Evolutionary conservation across 2,888 invertebrate species (phyloP).

Genomic region (Aleiodes alternator): DNA sequence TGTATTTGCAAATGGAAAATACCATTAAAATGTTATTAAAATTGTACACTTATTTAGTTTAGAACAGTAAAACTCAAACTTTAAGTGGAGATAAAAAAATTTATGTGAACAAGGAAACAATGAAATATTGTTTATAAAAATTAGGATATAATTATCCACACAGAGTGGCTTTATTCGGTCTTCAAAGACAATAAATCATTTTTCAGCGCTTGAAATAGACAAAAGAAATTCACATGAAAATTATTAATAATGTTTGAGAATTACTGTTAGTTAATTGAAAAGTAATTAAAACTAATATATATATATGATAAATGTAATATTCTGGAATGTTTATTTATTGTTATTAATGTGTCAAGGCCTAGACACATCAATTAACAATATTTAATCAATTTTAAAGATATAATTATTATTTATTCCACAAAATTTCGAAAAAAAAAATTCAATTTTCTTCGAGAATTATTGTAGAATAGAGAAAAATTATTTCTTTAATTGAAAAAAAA

Average conservation of each 20-base stretch:
- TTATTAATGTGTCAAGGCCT: constrained; percentile 64
- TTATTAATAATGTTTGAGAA: constrained; percentile 62
- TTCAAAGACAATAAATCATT: constrained; percentile 65
- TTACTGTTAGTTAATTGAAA: constrained; percentile 52
- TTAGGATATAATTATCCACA: constrained; percentile 48
- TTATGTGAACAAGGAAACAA: not conserved
- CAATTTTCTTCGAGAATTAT: no score
- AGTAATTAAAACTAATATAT: constrained; percentile 23
- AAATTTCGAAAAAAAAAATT: no score
- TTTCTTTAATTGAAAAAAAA: constrained; percentile 37
- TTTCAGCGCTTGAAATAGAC: constrained; percentile 3
- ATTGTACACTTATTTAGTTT: constrained; percentile 60
- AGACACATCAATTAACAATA: constrained; percentile 60
- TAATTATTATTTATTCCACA: constrained; percentile 27
- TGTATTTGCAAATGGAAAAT: constrained; percentile 42
- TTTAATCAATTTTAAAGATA: constrained; percentile 21
- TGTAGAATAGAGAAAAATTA: not conserved
- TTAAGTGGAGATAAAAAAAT: constrained; percentile 14
- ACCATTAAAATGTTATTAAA: constrained; percentile 53
- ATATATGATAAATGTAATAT: constrained; percentile 22
- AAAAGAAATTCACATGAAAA: not conserved
- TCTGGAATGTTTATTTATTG: constrained; percentile 32
- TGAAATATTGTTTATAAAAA: constrained; percentile 47
- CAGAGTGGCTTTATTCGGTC: constrained; percentile 49
- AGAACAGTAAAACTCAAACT: constrained; percentile 63